Percentiles rank a stretch among this genome's conserved stretches.
Evolutionary conservation across 2,113 vertebrate species (phyloP).

Genomic region (Aegithalos caudatus): DNA sequence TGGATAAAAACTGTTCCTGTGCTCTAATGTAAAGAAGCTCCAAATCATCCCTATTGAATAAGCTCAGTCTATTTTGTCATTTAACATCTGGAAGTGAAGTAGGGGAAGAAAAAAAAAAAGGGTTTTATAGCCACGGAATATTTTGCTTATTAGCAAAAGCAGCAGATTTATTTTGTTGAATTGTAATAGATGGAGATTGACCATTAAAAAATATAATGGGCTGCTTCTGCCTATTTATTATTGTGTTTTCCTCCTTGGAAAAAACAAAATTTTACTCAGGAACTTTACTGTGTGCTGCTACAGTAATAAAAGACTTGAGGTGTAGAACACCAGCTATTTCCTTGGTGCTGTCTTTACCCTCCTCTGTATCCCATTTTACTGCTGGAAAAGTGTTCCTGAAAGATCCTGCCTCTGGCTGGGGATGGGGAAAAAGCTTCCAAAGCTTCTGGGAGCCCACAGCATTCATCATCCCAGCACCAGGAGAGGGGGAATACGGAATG

Average conservation of each 20-base stretch:
- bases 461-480: background rate
- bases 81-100: background rate
- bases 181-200: background rate
- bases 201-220: background rate
- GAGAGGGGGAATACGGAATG: background rate
- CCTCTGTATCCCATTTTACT: background rate
- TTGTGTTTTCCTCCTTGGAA: background rate
- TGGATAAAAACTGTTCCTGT: background rate
- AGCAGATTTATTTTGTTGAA: background rate
- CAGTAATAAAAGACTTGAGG: background rate
- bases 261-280: background rate
- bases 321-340: background rate
- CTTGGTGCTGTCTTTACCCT: background rate
- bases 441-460: background rate
- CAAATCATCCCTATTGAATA: background rate
- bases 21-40: background rate
- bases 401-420: background rate
- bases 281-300: background rate
- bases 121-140: background rate
- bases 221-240: background rate
- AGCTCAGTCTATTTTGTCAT: background rate
- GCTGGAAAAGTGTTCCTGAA: background rate
- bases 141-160: conserved; percentile 9
- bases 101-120: fast-evolving
- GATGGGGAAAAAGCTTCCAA: background rate